Percentiles rank a stretch among this genome's conserved stretches.
phyloP scores from a whole-genome alignment of 2,113 vertebrate species.

The Calyptomena viridis region DNA sequence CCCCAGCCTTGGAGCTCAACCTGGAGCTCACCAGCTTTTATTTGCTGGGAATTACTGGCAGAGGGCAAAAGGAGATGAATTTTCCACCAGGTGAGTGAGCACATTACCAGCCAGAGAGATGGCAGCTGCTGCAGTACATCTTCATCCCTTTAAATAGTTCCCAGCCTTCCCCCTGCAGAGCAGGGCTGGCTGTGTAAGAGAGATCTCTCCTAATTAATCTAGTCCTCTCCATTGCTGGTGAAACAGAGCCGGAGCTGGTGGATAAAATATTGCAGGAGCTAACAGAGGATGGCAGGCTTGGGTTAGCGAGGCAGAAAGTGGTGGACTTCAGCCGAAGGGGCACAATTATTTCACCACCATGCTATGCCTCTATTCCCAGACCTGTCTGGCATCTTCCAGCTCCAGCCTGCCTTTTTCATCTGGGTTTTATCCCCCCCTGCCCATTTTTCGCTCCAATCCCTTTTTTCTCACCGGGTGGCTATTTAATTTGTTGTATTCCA shows the following conservation, averaged over 20 bases:
- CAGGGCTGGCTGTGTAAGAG: conserved; percentile 24
- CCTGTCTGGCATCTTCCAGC: not conserved
- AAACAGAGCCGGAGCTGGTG: not conserved
- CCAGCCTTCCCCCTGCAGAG: not conserved
- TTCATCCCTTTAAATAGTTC: conserved; percentile 59
- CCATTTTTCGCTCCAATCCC: conserved; percentile 4
- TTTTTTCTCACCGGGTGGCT: conserved; percentile 46
- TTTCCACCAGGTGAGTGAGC: conserved; percentile 5
- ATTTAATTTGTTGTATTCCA: conserved; percentile 57
- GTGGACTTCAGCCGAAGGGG: conserved; percentile 31
- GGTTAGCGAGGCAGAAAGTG: conserved; percentile 12
- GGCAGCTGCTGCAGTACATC: conserved; percentile 29
- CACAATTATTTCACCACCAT: conserved; percentile 58
- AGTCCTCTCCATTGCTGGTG: conserved; percentile 4
- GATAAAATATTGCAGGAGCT: conserved; percentile 46
- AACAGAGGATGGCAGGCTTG: conserved; percentile 48
- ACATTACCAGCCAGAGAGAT: not conserved
- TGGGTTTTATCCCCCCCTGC: not conserved
- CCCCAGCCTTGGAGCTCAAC: not conserved
- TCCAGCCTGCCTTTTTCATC: conserved; percentile 38
- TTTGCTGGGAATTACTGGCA: conserved; percentile 8
- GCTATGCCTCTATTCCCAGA: conserved; percentile 49
- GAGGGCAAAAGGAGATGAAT: conserved; percentile 38
- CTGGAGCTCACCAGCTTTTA: not conserved
- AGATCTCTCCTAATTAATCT: conserved; percentile 67